Conservation (phyloP, 2,113 vertebrate genomes). For the Numenius arquata region DNA sequence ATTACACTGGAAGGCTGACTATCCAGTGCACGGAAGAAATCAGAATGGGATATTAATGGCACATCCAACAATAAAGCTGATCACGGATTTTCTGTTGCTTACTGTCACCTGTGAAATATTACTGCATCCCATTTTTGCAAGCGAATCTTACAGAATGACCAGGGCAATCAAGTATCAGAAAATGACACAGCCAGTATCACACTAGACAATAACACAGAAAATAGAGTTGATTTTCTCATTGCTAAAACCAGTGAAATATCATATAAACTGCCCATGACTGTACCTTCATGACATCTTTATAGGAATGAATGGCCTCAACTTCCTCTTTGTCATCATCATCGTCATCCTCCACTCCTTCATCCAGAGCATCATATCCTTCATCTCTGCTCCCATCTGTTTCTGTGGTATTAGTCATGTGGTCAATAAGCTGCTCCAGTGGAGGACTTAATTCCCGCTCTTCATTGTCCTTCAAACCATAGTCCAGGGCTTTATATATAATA, state of each 20-base stretch:
- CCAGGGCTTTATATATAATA: slow-evolving; percentile 97
- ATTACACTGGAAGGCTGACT: background rate
- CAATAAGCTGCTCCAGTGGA: slow-evolving; percentile 93
- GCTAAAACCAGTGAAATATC: background rate
- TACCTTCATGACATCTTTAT: slow-evolving; percentile 93
- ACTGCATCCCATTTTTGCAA: background rate
- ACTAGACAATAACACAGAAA: background rate
- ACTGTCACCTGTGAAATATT: background rate
- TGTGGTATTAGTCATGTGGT: slow-evolving; percentile 90
- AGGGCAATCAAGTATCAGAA: background rate
- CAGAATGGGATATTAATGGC: background rate
- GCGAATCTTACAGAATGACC: background rate
- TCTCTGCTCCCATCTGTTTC: slow-evolving; percentile 85
- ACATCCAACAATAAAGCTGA: background rate
- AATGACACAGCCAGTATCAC: background rate
- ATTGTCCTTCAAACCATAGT: slow-evolving; percentile 95
- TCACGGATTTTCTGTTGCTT: background rate
- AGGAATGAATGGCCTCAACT: slow-evolving; percentile 75
- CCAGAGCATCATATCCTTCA: slow-evolving; percentile 93
- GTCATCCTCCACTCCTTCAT: slow-evolving; percentile 86
- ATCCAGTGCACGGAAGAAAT: background rate
- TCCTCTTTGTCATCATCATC: slow-evolving; percentile 67
- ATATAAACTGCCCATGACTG: background rate
- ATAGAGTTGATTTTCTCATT: background rate
- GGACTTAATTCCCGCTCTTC: slow-evolving; percentile 96